A percentile compares a stretch with the other conserved stretches of the same genome.
phyloP scores from a whole-genome alignment of 2,113 vertebrate species.

The Vimba vimba region DNA sequence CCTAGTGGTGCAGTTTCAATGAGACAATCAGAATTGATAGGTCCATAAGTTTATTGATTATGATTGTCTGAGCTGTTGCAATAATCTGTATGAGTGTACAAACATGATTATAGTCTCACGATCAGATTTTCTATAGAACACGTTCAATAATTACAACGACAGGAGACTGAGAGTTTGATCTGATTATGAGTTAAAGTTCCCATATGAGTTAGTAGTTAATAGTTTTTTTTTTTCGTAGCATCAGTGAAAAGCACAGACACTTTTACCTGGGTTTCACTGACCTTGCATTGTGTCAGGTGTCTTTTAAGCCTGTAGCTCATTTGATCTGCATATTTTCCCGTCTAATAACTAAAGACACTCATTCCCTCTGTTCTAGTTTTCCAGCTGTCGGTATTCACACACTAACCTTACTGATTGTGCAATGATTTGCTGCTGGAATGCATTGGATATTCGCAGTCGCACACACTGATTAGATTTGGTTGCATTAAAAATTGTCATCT shows the following conservation, averaged over 20 bases:
- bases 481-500: not conserved
- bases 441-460: not conserved
- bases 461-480: not conserved
- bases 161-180: not conserved
- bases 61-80: not conserved
- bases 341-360: not conserved
- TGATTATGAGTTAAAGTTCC: not conserved
- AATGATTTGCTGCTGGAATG: not conserved
- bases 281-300: not conserved
- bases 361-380: not conserved
- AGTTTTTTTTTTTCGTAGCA: no score
- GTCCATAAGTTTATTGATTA: not conserved
- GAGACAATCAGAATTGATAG: not conserved
- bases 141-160: not conserved
- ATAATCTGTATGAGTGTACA: not conserved
- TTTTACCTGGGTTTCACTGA: not conserved
- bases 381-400: not conserved
- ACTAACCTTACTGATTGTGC: not conserved
- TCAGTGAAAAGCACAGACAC: no score
- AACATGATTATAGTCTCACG: not conserved
- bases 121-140: not conserved
- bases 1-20: not conserved
- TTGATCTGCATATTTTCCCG: not conserved
- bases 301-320: not conserved
- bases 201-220: not conserved